phyloP scores from a whole-genome alignment of 2,888 invertebrate genomes.

The Unio delphinus region DNA sequence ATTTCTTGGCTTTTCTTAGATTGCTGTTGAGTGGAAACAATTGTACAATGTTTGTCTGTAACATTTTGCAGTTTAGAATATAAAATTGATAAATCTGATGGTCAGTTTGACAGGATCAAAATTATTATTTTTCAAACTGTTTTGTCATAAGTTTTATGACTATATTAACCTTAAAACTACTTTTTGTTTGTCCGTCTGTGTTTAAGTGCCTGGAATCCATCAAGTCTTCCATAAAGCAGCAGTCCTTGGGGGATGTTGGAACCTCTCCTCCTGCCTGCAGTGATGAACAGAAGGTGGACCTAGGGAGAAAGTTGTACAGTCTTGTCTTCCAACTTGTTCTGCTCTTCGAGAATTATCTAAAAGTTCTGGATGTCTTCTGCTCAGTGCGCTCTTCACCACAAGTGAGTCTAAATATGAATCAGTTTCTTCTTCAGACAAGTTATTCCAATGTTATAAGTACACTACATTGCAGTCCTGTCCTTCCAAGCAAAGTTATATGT shows the following conservation, averaged over 20 bases:
- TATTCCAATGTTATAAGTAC: no score
- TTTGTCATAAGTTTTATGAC: no score
- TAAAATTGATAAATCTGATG: no score
- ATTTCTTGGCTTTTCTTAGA: no score
- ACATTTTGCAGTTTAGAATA: no score
- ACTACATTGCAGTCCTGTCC: no score
- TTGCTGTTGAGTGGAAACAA: no score
- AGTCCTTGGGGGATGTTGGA: slow-evolving; percentile 81
- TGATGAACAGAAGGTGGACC: slow-evolving; percentile 83
- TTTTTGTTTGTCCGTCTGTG: neutral
- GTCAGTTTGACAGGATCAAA: no score
- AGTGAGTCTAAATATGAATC: slow-evolving; percentile 28
- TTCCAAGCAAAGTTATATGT: no score
- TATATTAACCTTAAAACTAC: no score
- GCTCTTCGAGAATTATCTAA: slow-evolving; percentile 81
- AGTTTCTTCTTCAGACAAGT: neutral
- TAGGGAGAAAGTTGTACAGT: slow-evolving; percentile 90
- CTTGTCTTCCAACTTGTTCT: slow-evolving; percentile 92
- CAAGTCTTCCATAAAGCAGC: slow-evolving; percentile 85
- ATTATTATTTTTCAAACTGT: no score
- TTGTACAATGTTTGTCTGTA: no score
- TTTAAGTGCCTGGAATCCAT: slow-evolving; percentile 77
- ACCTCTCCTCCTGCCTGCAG: slow-evolving; percentile 74
- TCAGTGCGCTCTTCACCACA: slow-evolving; percentile 49
- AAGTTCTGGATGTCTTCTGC: slow-evolving; percentile 70